phyloP scores from a whole-genome alignment of 2,113 vertebrate genomes.

The Cercocebus atys region DNA sequence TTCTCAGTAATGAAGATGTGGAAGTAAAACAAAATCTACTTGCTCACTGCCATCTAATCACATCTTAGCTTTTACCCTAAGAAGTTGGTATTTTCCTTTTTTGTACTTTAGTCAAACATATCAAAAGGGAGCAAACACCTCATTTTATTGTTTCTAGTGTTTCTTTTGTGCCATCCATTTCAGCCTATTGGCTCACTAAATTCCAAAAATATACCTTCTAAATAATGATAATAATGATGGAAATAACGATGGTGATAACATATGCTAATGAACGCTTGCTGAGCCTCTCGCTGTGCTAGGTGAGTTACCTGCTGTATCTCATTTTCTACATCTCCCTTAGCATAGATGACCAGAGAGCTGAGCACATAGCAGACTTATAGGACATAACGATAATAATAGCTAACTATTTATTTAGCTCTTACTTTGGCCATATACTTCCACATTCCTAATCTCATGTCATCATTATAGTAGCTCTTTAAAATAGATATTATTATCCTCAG shows the following conservation, averaged over 20 bases:
- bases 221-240: not conserved
- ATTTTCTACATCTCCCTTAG: not conserved
- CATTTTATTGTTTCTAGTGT: constrained; percentile 31
- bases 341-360: not conserved
- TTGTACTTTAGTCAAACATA: not conserved
- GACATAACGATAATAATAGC: not conserved
- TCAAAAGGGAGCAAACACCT: not conserved
- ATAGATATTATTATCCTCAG: not conserved
- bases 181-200: not conserved
- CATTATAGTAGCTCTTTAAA: not conserved
- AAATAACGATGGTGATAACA: not conserved
- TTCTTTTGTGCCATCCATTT: constrained; percentile 27
- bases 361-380: not conserved
- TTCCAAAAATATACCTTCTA: constrained; percentile 23
- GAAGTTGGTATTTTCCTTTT: not conserved
- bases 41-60: not conserved
- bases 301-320: not conserved
- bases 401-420: not conserved
- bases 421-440: not conserved
- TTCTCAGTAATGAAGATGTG: not conserved
- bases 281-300: not conserved
- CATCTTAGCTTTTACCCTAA: not conserved
- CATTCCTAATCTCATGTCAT: not conserved
- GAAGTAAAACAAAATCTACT: not conserved
- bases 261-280: not conserved